These are phyloP conservation scores for Diplazon laetatorius DNA, from an alignment of 2,888 invertebrate species.

Conservation along the genomic window DNA sequence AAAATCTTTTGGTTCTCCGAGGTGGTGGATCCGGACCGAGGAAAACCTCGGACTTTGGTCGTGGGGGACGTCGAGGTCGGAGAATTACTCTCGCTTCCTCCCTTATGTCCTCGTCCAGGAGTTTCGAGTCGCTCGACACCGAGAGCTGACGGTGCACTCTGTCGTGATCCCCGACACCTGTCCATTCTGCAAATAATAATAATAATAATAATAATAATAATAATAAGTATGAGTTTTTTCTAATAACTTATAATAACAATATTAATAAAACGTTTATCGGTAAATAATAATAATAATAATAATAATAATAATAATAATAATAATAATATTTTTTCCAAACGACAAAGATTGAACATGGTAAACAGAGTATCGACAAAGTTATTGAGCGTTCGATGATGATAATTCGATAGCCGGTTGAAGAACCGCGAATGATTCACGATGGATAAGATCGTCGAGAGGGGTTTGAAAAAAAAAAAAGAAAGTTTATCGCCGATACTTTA, in stretches of 20 bases:
- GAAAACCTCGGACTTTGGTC: slow-evolving; percentile 98
- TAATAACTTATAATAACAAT: neutral
- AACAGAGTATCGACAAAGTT: slow-evolving; percentile 57
- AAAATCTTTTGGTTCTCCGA: slow-evolving; percentile 93
- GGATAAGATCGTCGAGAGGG: slow-evolving; percentile 46
- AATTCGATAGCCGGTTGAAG: too few species aligned
- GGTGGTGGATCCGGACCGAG: slow-evolving; percentile 86
- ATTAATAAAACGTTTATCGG: too few species aligned
- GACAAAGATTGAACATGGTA: too few species aligned
- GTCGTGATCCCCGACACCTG: slow-evolving; percentile 89
- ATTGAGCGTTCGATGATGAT: slow-evolving; percentile 14
- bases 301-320: too few species aligned
- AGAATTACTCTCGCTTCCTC: slow-evolving; percentile 95
- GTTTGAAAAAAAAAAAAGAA: slow-evolving; percentile 48
- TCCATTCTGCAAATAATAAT: slow-evolving; percentile 88
- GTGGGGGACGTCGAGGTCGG: slow-evolving; percentile 94
- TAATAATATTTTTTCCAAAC: too few species aligned
- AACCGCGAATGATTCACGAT: slow-evolving; percentile 54
- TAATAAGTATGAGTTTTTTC: neutral
- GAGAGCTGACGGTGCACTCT: slow-evolving; percentile 94
- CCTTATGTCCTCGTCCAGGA: slow-evolving; percentile 94
- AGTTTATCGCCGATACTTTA: too few species aligned
- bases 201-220: neutral
- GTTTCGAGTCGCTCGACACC: slow-evolving; percentile 95
- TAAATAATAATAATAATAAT: too few species aligned